A percentile compares a stretch with the other conserved stretches of the same genome.
Conservation (phyloP, 2,888 invertebrate genomes). For the Cosmopolites sordidus region DNA sequence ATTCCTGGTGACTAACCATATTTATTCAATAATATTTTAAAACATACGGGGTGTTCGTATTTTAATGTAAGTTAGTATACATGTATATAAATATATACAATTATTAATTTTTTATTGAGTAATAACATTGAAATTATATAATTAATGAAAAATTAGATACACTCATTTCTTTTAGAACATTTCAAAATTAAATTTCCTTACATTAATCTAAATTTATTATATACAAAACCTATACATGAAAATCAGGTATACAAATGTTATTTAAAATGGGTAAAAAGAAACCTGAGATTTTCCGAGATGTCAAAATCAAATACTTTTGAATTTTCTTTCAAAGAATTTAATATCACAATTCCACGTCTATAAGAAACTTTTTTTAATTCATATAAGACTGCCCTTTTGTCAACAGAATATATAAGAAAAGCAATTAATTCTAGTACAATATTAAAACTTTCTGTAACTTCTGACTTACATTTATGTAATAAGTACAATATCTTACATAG, state of each 20-base stretch:
- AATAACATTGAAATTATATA: too few relatives aligned
- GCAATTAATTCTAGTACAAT: conserved; percentile 35
- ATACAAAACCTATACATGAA: too few relatives aligned
- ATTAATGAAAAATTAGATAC: too few relatives aligned
- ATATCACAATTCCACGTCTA: conserved; percentile 26
- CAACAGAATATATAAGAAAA: conserved; percentile 33
- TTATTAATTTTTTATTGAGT: too few relatives aligned
- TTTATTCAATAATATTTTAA: too few relatives aligned
- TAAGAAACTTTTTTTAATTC: conserved; percentile 30
- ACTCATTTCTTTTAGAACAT: too few relatives aligned
- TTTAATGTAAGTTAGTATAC: too few relatives aligned
- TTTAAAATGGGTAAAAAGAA: conserved; percentile 21
- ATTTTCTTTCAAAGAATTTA: conserved; percentile 29
- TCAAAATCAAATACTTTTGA: conserved; percentile 26
- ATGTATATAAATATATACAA: too few relatives aligned
- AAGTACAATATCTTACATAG: conserved; percentile 33
- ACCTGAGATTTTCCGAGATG: conserved; percentile 20
- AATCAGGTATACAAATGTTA: conserved; percentile 4
- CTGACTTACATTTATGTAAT: conserved; percentile 28
- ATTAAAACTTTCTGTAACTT: conserved; percentile 31
- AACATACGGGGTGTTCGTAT: too few relatives aligned
- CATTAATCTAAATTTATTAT: too few relatives aligned
- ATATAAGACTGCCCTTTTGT: conserved; percentile 25
- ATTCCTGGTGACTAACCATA: too few relatives aligned
- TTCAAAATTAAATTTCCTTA: too few relatives aligned